Base-by-base conservation (phyloP, 1,140 invertebrate species). In the Anagrus nilaparvatae region DNA sequence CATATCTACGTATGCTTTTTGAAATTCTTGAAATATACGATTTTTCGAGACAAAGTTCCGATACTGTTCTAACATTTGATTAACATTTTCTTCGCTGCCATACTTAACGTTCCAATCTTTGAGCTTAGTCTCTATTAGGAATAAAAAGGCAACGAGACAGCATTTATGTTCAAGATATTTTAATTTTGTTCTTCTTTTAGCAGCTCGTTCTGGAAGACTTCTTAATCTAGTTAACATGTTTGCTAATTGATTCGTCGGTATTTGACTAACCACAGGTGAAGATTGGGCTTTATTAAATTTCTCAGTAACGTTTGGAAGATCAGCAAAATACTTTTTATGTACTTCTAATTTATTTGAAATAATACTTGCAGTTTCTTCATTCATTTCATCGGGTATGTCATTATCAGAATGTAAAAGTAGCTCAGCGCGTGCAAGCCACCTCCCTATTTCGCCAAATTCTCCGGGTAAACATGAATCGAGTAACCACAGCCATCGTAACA, bases 1-100 rank as follows among this genome's bases (percentile, higher is more conserved):
- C 76, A 93, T 90, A 56, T 94, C 87, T 45, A 84, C 69, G 56
- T 83, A 92, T 14, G 88, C 87, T 70, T 87, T 88, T 55, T 93
- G 87, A 67, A 94, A 94, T 67, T 91, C 88, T 63, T 93, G 85
- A 69, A 94, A 92, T 52, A 96, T 86, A 61, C 87, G 82, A 65
- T 90, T 91, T 51, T 79, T 78, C 3, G 87, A 87, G 10, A 95
- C 89, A 69, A 91, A 93, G 71, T 87, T 88, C 49, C 84, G 77
- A 57, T 94, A 95, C 55, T 95, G 87, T 48, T 86, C 81, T 49
- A 94, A 64, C 61, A 93, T 76, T 47, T 80, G 78, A 54, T 84
- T 75, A 3, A 91, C 88, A 57, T 85, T 80, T 42, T 89, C 80
- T 53, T 89, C 78, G 8, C 73, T 69, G 13, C 88, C 88, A 60